Evolutionary conservation across 2,797 vertebrate genomes (phyloP).

Genomic region (Catharus ustulatus): DNA sequence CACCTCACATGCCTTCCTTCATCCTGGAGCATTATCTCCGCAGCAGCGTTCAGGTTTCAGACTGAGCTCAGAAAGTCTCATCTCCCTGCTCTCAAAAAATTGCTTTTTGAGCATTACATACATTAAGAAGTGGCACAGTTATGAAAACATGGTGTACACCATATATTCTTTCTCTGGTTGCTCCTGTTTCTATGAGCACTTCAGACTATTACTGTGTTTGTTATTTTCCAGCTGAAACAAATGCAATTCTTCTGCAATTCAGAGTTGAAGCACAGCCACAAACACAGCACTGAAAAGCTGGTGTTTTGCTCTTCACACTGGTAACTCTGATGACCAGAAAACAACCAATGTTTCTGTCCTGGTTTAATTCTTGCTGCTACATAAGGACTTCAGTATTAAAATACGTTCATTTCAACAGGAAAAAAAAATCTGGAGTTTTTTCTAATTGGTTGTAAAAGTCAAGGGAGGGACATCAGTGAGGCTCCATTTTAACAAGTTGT

Average conservation of each 20-base stretch:
- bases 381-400: not conserved
- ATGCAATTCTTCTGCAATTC: not conserved
- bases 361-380: not conserved
- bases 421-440: not conserved
- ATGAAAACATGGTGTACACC: not conserved
- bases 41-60: not conserved
- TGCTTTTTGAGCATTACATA: not conserved
- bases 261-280: not conserved
- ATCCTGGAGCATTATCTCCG: not conserved
- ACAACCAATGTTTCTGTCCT: not conserved
- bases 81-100: not conserved
- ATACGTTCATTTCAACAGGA: not conserved
- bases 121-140: not conserved
- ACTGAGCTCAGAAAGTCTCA: not conserved
- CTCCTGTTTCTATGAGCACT: not conserved
- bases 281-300: not conserved
- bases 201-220: not conserved
- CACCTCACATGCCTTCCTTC: not conserved
- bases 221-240: not conserved
- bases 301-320: not conserved
- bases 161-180: not conserved
- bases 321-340: not conserved
- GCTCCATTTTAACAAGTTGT: not conserved
- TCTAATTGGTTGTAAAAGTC: not conserved
- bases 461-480: not conserved